Percentiles rank a stretch among this genome's conserved stretches.
These are phyloP conservation scores for Melanophora roralis DNA, from an alignment of 2,888 invertebrate genomes.

Conservation along the genomic window DNA sequence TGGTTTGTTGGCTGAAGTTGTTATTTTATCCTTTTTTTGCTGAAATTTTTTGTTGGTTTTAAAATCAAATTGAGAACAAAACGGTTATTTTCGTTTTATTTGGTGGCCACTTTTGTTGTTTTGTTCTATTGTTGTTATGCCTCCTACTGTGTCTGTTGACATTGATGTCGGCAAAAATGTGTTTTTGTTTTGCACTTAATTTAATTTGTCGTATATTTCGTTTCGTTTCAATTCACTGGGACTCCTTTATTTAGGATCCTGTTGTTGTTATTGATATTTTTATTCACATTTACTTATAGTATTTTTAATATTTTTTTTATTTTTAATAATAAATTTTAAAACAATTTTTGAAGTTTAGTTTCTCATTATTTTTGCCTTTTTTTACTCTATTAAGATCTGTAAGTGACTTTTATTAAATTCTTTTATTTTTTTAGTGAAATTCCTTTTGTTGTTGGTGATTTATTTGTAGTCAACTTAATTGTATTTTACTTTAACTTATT, in stretches of 20 bases:
- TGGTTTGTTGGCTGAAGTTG: slow-evolving; percentile 26
- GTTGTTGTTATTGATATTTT: neutral
- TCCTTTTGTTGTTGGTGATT: neutral
- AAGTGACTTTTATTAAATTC: slow-evolving; percentile 19
- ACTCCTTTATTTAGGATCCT: neutral
- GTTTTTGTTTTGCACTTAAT: slow-evolving; percentile 22
- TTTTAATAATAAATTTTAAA: neutral
- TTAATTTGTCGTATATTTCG: slow-evolving; percentile 15
- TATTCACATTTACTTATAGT: slow-evolving; percentile 13
- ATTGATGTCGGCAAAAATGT: neutral
- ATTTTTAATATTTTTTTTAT: neutral
- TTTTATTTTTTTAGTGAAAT: neutral
- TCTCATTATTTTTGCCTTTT: neutral
- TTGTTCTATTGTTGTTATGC: neutral
- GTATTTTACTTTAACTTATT: neutral
- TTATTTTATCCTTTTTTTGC: slow-evolving; percentile 43
- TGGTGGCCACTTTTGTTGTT: neutral
- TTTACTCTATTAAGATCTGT: neutral
- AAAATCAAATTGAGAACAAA: neutral
- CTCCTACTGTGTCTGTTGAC: slow-evolving; percentile 11
- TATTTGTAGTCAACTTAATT: neutral
- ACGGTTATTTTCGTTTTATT: neutral
- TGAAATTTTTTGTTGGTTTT: neutral
- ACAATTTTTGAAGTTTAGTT: neutral
- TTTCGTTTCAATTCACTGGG: neutral